These are phyloP conservation scores for Aphelenchoides bicaudatus DNA, from an alignment of 2,888 invertebrate species.

Conservation along the genomic window DNA sequence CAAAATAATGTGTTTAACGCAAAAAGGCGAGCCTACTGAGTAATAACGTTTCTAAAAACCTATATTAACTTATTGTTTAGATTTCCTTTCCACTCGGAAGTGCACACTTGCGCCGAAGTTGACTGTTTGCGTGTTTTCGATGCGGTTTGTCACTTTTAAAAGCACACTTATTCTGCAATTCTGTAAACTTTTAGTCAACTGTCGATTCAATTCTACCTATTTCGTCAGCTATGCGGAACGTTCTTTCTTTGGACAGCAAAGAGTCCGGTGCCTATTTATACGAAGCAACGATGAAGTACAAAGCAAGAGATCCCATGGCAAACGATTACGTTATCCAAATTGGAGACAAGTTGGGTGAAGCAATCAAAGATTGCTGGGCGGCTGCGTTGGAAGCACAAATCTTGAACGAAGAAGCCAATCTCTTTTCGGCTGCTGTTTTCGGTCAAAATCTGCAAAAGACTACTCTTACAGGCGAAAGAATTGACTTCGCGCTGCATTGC, in stretches of 20 bases:
- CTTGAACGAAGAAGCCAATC: conserved; percentile 1
- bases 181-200: too few relatives aligned
- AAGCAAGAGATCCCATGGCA: conserved; percentile 24
- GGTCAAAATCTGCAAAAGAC: conserved; percentile 10
- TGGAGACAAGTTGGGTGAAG: conserved; percentile 21
- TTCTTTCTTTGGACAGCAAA: conserved; percentile 24
- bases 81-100: conserved; percentile 18
- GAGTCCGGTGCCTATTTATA: conserved; percentile 32
- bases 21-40: conserved; percentile 11
- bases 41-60: conserved; percentile 3
- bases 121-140: conserved; percentile 21
- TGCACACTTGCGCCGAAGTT: conserved; percentile 14
- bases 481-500: conserved; percentile 13
- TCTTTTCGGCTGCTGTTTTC: conserved; percentile 13
- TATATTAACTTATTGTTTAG: conserved; percentile 4
- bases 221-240: conserved; percentile 20
- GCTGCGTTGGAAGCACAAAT: conserved; percentile 23
- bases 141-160: too few relatives aligned
- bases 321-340: conserved; percentile 31
- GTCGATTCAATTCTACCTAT: conserved; percentile 20
- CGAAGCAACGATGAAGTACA: conserved; percentile 22
- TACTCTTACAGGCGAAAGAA: not conserved
- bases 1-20: not conserved
- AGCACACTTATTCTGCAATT: too few relatives aligned
- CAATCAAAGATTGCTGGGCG: conserved; percentile 32